phyloP scores from a whole-genome alignment of 1,140 invertebrate species.

The Papilio polytes region DNA sequence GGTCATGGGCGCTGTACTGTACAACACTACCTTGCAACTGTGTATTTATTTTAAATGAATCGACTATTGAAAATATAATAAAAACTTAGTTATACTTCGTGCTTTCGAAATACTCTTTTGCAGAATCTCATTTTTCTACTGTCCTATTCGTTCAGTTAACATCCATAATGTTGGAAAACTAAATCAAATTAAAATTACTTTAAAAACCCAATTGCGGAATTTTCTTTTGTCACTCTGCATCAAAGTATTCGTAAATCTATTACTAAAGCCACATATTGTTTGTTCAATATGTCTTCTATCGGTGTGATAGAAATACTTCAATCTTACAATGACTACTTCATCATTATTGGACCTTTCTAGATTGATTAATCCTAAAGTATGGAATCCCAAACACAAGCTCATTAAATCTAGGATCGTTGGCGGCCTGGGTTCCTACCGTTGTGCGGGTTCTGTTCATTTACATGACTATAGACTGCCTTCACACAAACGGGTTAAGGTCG shows the following conservation, averaged over 20 bases:
- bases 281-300: too few species aligned
- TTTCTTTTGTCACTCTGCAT: too few species aligned
- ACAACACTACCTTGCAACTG: constrained; percentile 12
- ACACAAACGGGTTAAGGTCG: constrained; percentile 78
- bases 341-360: constrained; percentile 22
- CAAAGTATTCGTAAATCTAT: too few species aligned
- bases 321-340: neutral
- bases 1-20: constrained; percentile 4
- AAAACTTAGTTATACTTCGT: neutral
- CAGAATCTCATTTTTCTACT: neutral
- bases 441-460: constrained; percentile 76
- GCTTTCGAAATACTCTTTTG: neutral
- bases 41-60: constrained; percentile 4
- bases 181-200: too few species aligned
- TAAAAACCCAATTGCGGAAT: too few species aligned
- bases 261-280: too few species aligned
- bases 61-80: constrained; percentile 16
- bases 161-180: too few species aligned
- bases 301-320: too few species aligned
- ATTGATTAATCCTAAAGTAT: neutral
- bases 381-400: neutral
- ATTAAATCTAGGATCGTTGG: constrained; percentile 39
- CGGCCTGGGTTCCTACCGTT: constrained; percentile 68
- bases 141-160: too few species aligned
- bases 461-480: constrained; percentile 77